These are phyloP conservation scores for Aphidoletes aphidimyza DNA, from an alignment of 2,888 invertebrate species.

Conservation along the genomic window DNA sequence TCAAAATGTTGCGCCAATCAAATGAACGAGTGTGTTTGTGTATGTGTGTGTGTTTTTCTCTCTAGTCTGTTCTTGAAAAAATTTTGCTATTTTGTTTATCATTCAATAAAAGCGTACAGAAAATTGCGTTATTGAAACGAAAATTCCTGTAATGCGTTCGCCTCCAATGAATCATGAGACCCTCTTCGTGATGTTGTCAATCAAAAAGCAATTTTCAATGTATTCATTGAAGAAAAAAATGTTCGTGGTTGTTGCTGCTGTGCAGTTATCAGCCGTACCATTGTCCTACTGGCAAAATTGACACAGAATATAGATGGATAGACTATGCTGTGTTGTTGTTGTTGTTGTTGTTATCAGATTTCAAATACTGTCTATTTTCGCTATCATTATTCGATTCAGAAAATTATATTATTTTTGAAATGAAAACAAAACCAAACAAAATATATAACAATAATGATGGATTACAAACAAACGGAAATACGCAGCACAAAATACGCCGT, in stretches of 20 bases:
- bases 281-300: conserved; percentile 43
- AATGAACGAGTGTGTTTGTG: neutral
- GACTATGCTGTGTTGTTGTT: too few relatives aligned
- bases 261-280: neutral
- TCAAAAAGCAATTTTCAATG: conserved; percentile 47
- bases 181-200: conserved; percentile 53
- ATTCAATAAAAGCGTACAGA: conserved; percentile 47
- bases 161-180: conserved; percentile 35
- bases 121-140: conserved; percentile 51
- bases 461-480: conserved; percentile 8
- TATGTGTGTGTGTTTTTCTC: neutral
- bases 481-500: neutral
- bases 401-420: conserved; percentile 5
- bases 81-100: neutral
- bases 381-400: conserved; percentile 46
- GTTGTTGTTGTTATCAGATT: conserved; percentile 14
- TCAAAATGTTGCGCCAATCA: conserved; percentile 6
- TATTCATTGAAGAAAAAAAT: neutral
- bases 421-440: too few relatives aligned
- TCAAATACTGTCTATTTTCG: conserved; percentile 16
- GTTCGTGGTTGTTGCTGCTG: neutral
- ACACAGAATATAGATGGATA: neutral
- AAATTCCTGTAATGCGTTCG: conserved; percentile 40
- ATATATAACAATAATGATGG: neutral
- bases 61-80: neutral